Percentiles rank a stretch among this genome's conserved stretches.
Evolutionary conservation across 1,140 invertebrate species (phyloP).

Genomic region (Halyomorpha halys): DNA sequence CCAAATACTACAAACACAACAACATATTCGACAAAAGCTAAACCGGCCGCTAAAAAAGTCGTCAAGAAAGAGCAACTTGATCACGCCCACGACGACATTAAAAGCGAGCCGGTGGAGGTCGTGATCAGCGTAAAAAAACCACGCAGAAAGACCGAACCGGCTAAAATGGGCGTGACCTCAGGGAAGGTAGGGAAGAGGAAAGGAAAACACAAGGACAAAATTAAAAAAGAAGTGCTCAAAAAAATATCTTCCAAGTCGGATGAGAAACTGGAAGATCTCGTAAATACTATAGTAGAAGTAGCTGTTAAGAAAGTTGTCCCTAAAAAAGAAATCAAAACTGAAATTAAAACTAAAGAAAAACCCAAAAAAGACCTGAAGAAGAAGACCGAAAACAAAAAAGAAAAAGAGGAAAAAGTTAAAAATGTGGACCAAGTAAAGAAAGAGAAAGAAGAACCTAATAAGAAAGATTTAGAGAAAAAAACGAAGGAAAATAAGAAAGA

Average conservation of each 20-base stretch:
- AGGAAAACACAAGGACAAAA: neutral
- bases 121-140: conserved; percentile 25
- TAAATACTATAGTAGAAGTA: conserved; percentile 16
- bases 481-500: conserved; percentile 21
- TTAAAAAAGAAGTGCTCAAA: conserved; percentile 21
- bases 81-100: too few relatives aligned
- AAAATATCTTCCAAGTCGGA: conserved; percentile 11
- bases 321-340: conserved; percentile 6
- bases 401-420: conserved; percentile 12
- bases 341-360: conserved; percentile 18
- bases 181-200: conserved; percentile 23
- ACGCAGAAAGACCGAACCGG: conserved; percentile 14
- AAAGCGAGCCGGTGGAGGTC: conserved; percentile 21
- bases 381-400: conserved; percentile 12
- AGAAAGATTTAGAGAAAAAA: conserved; percentile 26
- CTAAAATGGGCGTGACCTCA: conserved; percentile 14
- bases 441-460: conserved; percentile 10
- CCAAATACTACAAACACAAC: neutral
- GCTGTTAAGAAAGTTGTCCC: conserved; percentile 6
- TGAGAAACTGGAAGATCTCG: conserved; percentile 1
- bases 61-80: too few relatives aligned
- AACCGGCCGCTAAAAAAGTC: too few relatives aligned
- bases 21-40: too few relatives aligned
- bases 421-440: conserved; percentile 1
- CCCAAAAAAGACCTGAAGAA: conserved; percentile 21